These are phyloP conservation scores for Hydractinia echinata DNA, from an alignment of 30 jellyfish, hydroid and myxozoan species.

Conservation along the genomic window DNA sequence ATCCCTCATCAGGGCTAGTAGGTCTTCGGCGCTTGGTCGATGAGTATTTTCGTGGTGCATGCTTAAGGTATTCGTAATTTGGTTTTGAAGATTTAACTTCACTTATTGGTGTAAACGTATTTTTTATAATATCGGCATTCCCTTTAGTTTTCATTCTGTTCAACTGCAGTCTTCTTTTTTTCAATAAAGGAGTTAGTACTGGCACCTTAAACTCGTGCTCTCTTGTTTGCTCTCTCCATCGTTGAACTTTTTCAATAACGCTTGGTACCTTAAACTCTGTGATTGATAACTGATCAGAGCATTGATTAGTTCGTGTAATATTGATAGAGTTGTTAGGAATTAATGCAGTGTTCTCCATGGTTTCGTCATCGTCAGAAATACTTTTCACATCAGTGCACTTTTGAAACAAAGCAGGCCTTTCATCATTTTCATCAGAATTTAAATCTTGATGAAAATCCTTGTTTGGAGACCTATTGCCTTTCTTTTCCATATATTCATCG, in stretches of 20 bases:
- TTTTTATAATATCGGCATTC: not conserved
- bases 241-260: slow-evolving; percentile 22
- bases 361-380: no score
- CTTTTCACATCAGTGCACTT: no score
- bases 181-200: not conserved
- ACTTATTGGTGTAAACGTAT: not conserved
- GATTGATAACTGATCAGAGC: not conserved
- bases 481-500: not conserved
- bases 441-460: not conserved
- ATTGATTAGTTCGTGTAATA: not conserved
- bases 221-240: slow-evolving; percentile 9
- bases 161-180: not conserved
- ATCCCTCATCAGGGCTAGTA: not conserved
- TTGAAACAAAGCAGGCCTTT: slow-evolving; percentile 21
- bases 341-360: not conserved
- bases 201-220: slow-evolving; percentile 24
- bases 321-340: not conserved
- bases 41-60: slow-evolving; percentile 18
- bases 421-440: slow-evolving; percentile 1
- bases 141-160: not conserved
- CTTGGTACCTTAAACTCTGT: not conserved
- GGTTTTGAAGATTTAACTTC: not conserved
- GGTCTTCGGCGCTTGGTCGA: slow-evolving; percentile 17
- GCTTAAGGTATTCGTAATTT: not conserved
- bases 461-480: not conserved